Percentiles rank a stretch among this genome's conserved stretches.
These are phyloP conservation scores for Psammodynastes pulverulentus DNA, from an alignment of 2,113 vertebrate genomes.

Conservation along the genomic window DNA sequence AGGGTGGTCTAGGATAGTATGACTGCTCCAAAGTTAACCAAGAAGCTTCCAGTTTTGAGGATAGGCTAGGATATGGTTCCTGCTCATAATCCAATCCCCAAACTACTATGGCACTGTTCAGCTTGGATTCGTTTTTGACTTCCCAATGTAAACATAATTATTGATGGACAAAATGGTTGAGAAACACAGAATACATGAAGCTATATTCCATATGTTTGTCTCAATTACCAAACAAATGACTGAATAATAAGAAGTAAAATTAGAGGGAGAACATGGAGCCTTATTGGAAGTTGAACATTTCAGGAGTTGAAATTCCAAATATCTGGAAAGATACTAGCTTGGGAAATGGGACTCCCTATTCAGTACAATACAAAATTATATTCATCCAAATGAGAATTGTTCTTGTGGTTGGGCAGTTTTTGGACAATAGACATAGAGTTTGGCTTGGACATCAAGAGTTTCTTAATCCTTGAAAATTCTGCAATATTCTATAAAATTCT, in stretches of 20 bases:
- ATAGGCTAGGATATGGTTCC: background rate
- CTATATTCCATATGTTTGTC: background rate
- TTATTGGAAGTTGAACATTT: background rate
- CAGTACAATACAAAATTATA: background rate
- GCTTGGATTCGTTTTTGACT: background rate
- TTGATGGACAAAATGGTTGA: background rate
- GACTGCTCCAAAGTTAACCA: background rate
- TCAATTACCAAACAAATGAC: background rate
- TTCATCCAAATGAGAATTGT: background rate
- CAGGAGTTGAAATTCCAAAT: background rate
- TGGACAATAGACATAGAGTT: rapidly evolving
- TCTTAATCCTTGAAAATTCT: background rate
- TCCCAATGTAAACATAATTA: background rate
- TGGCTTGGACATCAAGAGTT: background rate
- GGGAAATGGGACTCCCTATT: background rate
- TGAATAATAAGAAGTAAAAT: background rate
- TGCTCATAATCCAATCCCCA: background rate
- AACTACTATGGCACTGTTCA: background rate
- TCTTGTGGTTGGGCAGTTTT: background rate
- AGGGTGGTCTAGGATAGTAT: background rate
- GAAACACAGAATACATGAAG: background rate
- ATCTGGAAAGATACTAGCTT: background rate
- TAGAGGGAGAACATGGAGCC: background rate
- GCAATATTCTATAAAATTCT: background rate
- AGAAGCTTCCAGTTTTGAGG: background rate